Percentiles rank a stretch among this genome's conserved stretches.
Conservation (phyloP, 1,140 invertebrate genomes). For the Drosophila chauvacae region DNA sequence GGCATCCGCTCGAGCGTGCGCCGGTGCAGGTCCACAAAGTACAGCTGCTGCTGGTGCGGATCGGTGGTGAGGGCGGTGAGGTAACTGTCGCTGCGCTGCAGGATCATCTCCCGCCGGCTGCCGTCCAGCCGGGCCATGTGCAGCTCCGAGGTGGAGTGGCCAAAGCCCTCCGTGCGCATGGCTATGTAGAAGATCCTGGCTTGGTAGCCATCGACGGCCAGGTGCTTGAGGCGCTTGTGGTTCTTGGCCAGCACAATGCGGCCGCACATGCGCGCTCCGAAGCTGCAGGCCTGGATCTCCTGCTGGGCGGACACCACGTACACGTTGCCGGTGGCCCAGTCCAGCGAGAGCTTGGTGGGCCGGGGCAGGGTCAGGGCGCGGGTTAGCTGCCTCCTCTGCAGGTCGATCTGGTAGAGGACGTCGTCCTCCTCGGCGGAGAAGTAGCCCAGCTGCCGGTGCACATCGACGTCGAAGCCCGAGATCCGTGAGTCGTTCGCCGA, state of each 20-base stretch:
- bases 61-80: constrained; percentile 89
- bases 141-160: constrained; percentile 85
- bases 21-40: constrained; percentile 88
- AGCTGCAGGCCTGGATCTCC: constrained; percentile 86
- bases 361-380: constrained; percentile 86
- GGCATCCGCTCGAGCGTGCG: constrained; percentile 88
- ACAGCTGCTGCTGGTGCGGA: constrained; percentile 87
- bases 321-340: constrained; percentile 90
- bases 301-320: constrained; percentile 89
- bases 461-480: constrained; percentile 85
- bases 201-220: constrained; percentile 86
- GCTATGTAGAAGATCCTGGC: constrained; percentile 87
- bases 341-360: constrained; percentile 89
- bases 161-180: constrained; percentile 80
- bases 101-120: constrained; percentile 82
- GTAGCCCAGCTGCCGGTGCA: constrained; percentile 79
- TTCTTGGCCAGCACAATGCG: constrained; percentile 86
- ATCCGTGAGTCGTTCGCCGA: constrained; percentile 84
- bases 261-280: constrained; percentile 86
- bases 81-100: constrained; percentile 84
- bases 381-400: constrained; percentile 59
- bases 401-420: constrained; percentile 68
- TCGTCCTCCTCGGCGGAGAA: constrained; percentile 82
- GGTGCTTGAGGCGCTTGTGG: constrained; percentile 84
- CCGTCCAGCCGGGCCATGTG: constrained; percentile 89